A percentile compares a stretch with the other conserved stretches of the same genome.
Conservation (phyloP, 2,888 invertebrate species). For the Apeira syringaria region DNA sequence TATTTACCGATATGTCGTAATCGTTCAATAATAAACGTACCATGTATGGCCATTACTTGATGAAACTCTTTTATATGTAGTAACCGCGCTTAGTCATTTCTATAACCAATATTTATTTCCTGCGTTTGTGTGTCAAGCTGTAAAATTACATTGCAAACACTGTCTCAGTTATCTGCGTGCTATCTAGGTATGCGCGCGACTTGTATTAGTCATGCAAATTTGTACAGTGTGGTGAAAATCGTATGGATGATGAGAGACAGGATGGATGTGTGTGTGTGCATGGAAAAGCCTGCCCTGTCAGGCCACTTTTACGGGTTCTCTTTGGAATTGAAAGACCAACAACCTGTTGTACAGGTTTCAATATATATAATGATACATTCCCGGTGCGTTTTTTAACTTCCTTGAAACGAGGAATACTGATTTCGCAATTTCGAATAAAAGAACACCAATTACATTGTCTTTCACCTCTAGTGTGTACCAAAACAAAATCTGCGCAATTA, state of each 20-base stretch:
- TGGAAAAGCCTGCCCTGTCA: constrained; percentile 35
- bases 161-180: constrained; percentile 25
- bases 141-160: constrained; percentile 21
- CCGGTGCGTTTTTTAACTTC: constrained; percentile 19
- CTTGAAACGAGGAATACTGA: background rate
- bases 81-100: constrained; percentile 6
- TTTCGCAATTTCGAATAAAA: constrained; percentile 8
- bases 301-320: constrained; percentile 45
- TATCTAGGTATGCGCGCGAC: constrained; percentile 17
- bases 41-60: background rate
- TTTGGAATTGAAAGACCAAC: constrained; percentile 41
- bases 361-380: constrained; percentile 35
- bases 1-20: constrained; percentile 2
- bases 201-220: constrained; percentile 32
- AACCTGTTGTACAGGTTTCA: constrained; percentile 41
- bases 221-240: constrained; percentile 38
- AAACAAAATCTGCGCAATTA: constrained; percentile 10
- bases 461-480: constrained; percentile 3
- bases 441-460: constrained; percentile 5
- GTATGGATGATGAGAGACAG: constrained; percentile 15
- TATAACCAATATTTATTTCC: constrained; percentile 27
- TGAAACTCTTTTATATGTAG: background rate
- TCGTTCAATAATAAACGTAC: background rate
- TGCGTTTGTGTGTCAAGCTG: constrained; percentile 23
- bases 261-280: too few relatives aligned